These are phyloP conservation scores for Microcaecilia unicolor DNA, from an alignment of 2,797 vertebrate genomes.

Conservation along the genomic window DNA sequence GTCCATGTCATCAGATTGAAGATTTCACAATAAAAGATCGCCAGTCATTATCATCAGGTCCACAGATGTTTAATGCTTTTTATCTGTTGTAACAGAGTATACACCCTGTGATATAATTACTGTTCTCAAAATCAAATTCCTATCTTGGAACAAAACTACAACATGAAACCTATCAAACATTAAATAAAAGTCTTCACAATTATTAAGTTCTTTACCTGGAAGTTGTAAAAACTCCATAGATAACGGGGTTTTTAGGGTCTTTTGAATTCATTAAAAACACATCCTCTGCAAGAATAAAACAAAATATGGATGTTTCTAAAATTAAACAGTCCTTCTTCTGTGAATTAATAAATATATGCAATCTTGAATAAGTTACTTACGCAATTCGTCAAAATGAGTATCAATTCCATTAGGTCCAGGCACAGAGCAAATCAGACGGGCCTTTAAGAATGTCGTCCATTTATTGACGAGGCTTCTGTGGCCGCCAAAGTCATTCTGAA, in stretches of 20 bases:
- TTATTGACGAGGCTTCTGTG: conserved; percentile 97
- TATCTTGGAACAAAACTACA: no score
- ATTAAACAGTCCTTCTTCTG: conserved; percentile 2
- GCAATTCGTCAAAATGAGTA: conserved; percentile 94
- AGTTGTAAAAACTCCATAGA: conserved; percentile 93
- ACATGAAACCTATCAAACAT: no score
- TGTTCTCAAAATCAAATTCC: no score
- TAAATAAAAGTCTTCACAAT: no score
- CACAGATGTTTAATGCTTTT: no score
- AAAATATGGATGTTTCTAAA: neutral
- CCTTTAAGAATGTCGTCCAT: conserved; percentile 96
- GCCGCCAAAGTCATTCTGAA: conserved; percentile 91
- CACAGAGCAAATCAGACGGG: conserved; percentile 90
- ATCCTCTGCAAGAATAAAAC: conserved; percentile 52
- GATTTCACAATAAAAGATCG: no score
- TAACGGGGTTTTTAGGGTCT: conserved; percentile 89
- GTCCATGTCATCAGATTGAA: no score
- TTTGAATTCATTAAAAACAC: conserved; percentile 93
- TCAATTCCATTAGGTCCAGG: conserved; percentile 93
- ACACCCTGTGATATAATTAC: no score
- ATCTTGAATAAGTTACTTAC: conserved; percentile 57
- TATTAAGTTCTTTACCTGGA: conserved; percentile 76
- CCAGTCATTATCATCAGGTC: no score
- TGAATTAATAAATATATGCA: neutral
- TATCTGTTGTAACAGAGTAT: no score